phyloP scores from a whole-genome alignment of 2,797 vertebrate genomes.

The Hypotaenidia philippensis region DNA sequence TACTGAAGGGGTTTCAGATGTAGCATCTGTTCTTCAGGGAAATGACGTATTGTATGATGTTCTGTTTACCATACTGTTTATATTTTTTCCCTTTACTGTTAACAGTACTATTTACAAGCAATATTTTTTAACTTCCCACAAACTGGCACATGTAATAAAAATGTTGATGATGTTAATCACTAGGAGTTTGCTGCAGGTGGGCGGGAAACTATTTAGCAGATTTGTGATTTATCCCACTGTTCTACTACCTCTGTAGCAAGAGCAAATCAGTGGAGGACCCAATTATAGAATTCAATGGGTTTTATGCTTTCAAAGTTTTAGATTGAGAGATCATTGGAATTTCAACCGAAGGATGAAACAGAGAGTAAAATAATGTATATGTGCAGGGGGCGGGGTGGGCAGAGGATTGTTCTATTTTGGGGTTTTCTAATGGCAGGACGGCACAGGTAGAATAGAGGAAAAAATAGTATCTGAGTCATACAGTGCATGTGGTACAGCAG shows the following conservation, averaged over 20 bases:
- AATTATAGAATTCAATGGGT: background rate
- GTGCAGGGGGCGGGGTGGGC: background rate
- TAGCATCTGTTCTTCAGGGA: background rate
- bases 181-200: background rate
- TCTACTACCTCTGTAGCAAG: background rate
- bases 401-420: background rate
- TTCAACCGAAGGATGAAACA: background rate
- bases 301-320: background rate
- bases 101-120: background rate
- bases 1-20: background rate
- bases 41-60: background rate
- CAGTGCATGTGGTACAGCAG: background rate
- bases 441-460: background rate
- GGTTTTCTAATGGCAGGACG: background rate
- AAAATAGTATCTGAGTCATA: background rate
- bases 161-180: background rate
- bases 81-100: background rate
- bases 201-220: background rate
- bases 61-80: conserved; percentile 7
- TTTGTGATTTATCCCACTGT: background rate
- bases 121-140: background rate
- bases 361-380: background rate
- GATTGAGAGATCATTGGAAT: background rate
- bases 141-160: background rate
- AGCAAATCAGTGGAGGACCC: background rate